These are phyloP conservation scores for Gerosis bhagava DNA, from an alignment of 2,888 invertebrate genomes.

Conservation along the genomic window DNA sequence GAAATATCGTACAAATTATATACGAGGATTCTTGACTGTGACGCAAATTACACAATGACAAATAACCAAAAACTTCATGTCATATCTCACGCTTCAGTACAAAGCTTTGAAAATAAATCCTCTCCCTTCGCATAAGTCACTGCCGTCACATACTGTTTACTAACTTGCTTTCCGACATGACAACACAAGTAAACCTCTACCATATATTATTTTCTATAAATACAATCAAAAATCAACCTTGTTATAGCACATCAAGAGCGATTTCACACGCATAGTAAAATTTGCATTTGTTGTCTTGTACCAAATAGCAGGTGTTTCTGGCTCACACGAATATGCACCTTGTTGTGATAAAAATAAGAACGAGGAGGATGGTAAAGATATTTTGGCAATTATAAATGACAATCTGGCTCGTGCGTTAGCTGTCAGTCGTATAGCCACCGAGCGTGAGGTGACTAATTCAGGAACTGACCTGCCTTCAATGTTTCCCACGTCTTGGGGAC, in stretches of 20 bases:
- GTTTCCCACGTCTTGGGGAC: slow-evolving; percentile 45
- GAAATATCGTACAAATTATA: too few relatives aligned
- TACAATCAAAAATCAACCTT: slow-evolving; percentile 7
- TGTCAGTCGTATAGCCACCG: slow-evolving; percentile 45
- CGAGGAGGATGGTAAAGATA: not conserved
- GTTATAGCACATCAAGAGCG: too few relatives aligned
- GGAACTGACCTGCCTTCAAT: slow-evolving; percentile 47
- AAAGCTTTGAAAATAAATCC: slow-evolving; percentile 41
- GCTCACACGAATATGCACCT: slow-evolving; percentile 10
- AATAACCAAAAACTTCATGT: slow-evolving; percentile 36
- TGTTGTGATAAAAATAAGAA: slow-evolving; percentile 2
- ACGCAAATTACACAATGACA: slow-evolving; percentile 30
- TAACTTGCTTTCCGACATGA: slow-evolving; percentile 44
- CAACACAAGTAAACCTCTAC: slow-evolving; percentile 34
- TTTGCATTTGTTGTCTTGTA: slow-evolving; percentile 13
- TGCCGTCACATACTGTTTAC: slow-evolving; percentile 44
- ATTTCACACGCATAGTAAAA: slow-evolving; percentile 10
- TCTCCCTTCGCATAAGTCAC: slow-evolving; percentile 42
- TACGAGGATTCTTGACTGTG: slow-evolving; percentile 23
- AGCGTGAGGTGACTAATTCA: slow-evolving; percentile 54
- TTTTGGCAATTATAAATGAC: slow-evolving; percentile 31
- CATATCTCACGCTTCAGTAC: slow-evolving; percentile 38
- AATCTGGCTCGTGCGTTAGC: slow-evolving; percentile 36
- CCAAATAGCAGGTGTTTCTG: not conserved
- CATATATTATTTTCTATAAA: slow-evolving; percentile 1